phyloP scores from a whole-genome alignment of 1,140 invertebrate genomes.

The Forficula auricularia region DNA sequence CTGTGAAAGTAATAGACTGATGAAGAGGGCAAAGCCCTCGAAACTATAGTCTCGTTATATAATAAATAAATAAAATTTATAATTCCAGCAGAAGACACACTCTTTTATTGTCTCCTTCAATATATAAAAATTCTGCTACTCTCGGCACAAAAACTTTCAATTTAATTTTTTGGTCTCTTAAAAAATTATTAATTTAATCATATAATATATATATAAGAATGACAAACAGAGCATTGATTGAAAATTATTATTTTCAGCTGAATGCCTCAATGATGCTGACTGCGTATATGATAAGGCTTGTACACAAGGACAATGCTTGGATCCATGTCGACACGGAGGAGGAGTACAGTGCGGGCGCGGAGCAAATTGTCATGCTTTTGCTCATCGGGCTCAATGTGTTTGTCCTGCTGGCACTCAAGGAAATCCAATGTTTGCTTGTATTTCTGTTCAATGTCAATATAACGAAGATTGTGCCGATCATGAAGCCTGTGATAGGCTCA shows the following conservation, averaged over 20 bases:
- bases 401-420: constrained; percentile 74
- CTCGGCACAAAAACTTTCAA: constrained; percentile 1
- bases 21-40: too few relatives aligned
- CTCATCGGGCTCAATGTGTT: constrained; percentile 59
- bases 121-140: too few relatives aligned
- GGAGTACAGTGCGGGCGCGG: constrained; percentile 52
- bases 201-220: too few relatives aligned
- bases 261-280: constrained; percentile 62
- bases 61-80: too few relatives aligned
- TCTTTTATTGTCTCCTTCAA: too few relatives aligned
- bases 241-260: constrained; percentile 39
- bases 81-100: too few relatives aligned
- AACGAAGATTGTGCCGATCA: constrained; percentile 77
- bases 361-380: constrained; percentile 53
- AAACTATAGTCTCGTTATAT: too few relatives aligned
- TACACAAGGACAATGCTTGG: constrained; percentile 54
- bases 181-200: neutral
- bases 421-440: constrained; percentile 59
- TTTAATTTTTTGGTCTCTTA: constrained; percentile 3
- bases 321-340: constrained; percentile 48
- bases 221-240: too few relatives aligned
- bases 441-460: constrained; percentile 65
- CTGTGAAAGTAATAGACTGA: too few relatives aligned
- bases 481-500: constrained; percentile 68
- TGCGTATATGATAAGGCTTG: constrained; percentile 76